Base-by-base conservation (phyloP, 2,797 vertebrate species). In the Alectoris magna region DNA sequence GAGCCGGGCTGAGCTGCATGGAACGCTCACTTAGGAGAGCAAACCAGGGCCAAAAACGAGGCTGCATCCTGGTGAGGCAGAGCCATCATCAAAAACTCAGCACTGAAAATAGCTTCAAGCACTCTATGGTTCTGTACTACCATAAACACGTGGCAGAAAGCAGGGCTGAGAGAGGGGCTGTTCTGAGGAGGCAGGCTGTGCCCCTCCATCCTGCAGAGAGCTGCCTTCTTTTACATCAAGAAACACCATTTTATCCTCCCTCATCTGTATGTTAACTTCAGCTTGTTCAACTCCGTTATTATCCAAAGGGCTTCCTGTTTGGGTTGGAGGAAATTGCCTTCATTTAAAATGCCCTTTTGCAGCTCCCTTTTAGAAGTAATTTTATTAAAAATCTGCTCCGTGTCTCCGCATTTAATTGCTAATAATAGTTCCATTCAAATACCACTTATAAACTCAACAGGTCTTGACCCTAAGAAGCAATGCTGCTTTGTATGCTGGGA, bases 401-500 rank as follows among this genome's bases (percentile, higher is more conserved):
- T 83, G n/a, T 16, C 38, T 75, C 74, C 24, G 48, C 29, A 36
- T 60, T 96, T 90, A 91, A 93, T 81, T 67, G 49, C 86, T 64
- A 83, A 21, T 82, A 94, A 79, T 53, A 46, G 13, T 84, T 92
- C 92, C 43, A 88, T 83, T 91, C 88, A 70, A 53, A 48, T 70
- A 87, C 53, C 29, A 19, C 76, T 90, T 69, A 69, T 84, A 87
- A 96, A 79, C 90, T 83, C 48, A 73, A 64, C 63, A 82, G 76
- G 49, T 70, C 84, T 62, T 82, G 84, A 86, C 83, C 87, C 87
- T 83, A 68, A 87, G 93, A 90, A 80, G 34, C 83, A 15, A 63
- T 55, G 2, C 27, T 15, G 53, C 38, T 53, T n/a, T 9, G n/a
- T 22, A 2, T 1, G 1, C 23, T 9, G 53, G 51, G 51, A 31